A percentile compares a stretch with the other conserved stretches of the same genome.
These are phyloP conservation scores for Paralichthys olivaceus DNA, from an alignment of 2,113 vertebrate species.

Conservation along the genomic window DNA sequence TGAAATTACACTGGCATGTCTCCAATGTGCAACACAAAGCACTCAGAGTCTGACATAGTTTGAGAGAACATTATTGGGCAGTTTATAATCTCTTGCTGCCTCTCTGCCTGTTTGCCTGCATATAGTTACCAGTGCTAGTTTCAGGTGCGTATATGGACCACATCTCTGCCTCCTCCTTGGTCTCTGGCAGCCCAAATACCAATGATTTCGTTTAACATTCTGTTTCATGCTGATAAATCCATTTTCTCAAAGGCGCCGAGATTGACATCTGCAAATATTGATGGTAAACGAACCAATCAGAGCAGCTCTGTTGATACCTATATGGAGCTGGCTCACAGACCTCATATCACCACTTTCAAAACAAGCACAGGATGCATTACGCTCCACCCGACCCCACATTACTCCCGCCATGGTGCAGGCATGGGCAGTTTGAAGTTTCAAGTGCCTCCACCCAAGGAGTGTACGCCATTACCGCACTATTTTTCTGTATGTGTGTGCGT, in stretches of 20 bases:
- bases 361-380: conserved; percentile 40
- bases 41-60: conserved; percentile 36
- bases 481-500: conserved; percentile 12
- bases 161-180: neutral
- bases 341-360: conserved; percentile 62
- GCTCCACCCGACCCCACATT: conserved; percentile 63
- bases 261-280: conserved; percentile 79
- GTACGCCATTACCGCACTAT: conserved; percentile 39
- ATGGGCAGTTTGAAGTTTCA: conserved; percentile 52
- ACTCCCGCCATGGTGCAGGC: conserved; percentile 56
- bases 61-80: conserved; percentile 30
- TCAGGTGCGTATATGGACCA: conserved; percentile 9
- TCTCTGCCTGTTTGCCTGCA: neutral
- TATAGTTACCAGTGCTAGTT: conserved; percentile 16
- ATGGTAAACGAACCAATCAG: conserved; percentile 79
- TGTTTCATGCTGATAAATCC: conserved; percentile 72
- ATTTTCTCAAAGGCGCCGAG: conserved; percentile 72
- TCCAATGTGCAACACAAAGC: conserved; percentile 28
- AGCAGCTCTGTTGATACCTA: conserved; percentile 48
- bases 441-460: conserved; percentile 43
- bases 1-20: conserved; percentile 31
- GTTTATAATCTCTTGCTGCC: conserved; percentile 24
- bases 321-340: conserved; percentile 31
- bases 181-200: conserved; percentile 42
- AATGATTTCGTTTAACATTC: conserved; percentile 67